Evolutionary conservation across 2,888 invertebrate genomes (phyloP).

Genomic region (Barypeithes pellucidus): DNA sequence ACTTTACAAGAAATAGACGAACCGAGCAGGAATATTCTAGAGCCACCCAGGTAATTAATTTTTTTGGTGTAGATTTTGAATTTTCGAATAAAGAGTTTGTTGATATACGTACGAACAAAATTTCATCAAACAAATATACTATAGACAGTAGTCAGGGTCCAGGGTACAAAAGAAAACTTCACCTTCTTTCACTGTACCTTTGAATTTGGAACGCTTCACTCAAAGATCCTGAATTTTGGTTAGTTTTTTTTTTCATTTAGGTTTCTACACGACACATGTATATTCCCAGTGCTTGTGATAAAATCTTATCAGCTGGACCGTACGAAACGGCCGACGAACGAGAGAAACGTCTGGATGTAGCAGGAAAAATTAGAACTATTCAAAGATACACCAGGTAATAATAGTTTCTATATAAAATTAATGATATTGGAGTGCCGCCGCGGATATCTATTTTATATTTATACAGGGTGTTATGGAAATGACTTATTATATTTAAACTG

Average conservation of each 20-base stretch:
- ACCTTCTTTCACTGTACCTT: too few species aligned
- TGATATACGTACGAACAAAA: too few species aligned
- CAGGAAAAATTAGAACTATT: constrained; percentile 73
- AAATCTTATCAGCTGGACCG: constrained; percentile 74
- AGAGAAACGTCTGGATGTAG: constrained; percentile 74
- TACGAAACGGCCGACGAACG: constrained; percentile 81
- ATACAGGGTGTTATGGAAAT: too few species aligned
- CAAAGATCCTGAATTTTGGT: not conserved
- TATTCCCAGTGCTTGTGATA: constrained; percentile 78
- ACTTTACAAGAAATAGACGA: constrained; percentile 72
- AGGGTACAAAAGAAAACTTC: too few species aligned
- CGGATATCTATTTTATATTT: too few species aligned
- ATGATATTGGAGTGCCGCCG: too few species aligned
- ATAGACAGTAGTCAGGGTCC: too few species aligned
- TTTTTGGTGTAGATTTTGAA: too few species aligned
- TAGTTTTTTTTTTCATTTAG: constrained; percentile 21
- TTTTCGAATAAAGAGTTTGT: too few species aligned
- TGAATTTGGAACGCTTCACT: too few species aligned
- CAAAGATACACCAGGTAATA: constrained; percentile 71
- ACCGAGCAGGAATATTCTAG: constrained; percentile 74
- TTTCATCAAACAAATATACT: too few species aligned
- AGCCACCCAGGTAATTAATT: constrained; percentile 77
- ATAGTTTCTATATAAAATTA: not conserved
- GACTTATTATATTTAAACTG: too few species aligned
- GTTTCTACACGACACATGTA: constrained; percentile 71